Base-by-base conservation (phyloP, 92 coral and sea anemone genomes). In the Micromussa lordhowensis region DNA sequence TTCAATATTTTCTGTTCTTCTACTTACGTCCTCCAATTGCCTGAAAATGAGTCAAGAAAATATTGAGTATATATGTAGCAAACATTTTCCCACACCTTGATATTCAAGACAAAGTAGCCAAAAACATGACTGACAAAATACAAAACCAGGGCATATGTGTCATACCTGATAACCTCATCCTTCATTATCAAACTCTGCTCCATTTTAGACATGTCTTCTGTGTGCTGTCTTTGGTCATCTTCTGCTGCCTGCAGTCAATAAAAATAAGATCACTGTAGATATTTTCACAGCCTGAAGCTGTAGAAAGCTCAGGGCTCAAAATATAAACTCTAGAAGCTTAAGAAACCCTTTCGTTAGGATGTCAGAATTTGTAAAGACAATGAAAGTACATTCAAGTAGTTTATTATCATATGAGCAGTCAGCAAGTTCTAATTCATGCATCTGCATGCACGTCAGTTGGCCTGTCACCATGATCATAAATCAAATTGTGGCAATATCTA, bases 201-300 rank as follows among this genome's bases (percentile, higher is more conserved):
- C 78, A 97, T 88, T 78, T 92, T 95, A 66, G 96, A 91, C 72
- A 97, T 86, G 74, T 97, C 97, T 68, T 89, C 92, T 24, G 94
- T 90, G 77, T 97, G 99, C 22, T 97, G 93, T 44, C 90, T 95
- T 82, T 97, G 99, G 58, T 95, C 98, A n/a, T 85, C 84, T 89
- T 95, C 99, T 32, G 98, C 94, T 26, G 91, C 94, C 99, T 97
- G 82, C 38, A 87, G 16, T 34, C 48, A 49, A n/a, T 75, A 85
- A 40, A 68, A 28, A 66, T n/a, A 26, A 22, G 40, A 22, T 4
- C 19, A 49, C 14, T 5, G 78, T 73, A 34, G 49, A 73, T 5
- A 18, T 34, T 17, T 14, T 17, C 7, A 34, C 1, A 71, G 29
- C 24, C 14, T 24, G 7, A 7, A 63, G 29, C 24, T 63, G 69